These are phyloP conservation scores for Rhadina sibilatrix DNA, from an alignment of 2,113 vertebrate species.

Conservation along the genomic window DNA sequence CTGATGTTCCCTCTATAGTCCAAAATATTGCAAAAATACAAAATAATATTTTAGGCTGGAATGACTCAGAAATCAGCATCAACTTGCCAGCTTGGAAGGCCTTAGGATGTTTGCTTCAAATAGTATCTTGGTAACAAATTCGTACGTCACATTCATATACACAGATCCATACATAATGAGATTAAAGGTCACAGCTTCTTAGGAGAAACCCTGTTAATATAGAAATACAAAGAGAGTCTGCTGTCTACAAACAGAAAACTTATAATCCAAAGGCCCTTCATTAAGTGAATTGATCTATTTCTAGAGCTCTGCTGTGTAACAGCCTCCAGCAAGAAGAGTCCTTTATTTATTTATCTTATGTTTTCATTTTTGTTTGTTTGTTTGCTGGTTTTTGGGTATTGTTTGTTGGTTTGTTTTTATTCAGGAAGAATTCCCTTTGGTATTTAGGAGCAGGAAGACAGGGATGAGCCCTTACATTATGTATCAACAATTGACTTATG, in stretches of 20 bases:
- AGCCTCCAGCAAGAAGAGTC: neutral
- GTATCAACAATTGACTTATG: neutral
- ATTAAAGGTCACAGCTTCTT: conserved; percentile 32
- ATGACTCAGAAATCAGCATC: conserved; percentile 53
- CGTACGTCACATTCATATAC: neutral
- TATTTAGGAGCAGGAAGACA: neutral
- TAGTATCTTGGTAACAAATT: conserved; percentile 51
- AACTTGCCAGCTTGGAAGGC: conserved; percentile 35
- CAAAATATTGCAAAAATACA: conserved; percentile 2
- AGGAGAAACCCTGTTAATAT: neutral
- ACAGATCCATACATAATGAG: conserved; percentile 7
- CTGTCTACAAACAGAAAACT: neutral
- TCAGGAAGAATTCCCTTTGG: neutral
- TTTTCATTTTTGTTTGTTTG: neutral
- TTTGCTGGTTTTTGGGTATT: too few species aligned
- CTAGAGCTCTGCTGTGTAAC: neutral
- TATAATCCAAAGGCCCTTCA: neutral
- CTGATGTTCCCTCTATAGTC: neutral
- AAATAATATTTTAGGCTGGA: conserved; percentile 16
- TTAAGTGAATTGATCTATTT: neutral
- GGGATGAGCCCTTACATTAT: neutral
- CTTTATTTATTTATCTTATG: neutral
- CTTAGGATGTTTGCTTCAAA: conserved; percentile 37
- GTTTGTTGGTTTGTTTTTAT: neutral
- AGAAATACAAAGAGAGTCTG: neutral